Percentiles rank a stretch among this genome's conserved stretches.
phyloP scores from a whole-genome alignment of 2,797 vertebrate species.

The Brachyalestes nurse region DNA sequence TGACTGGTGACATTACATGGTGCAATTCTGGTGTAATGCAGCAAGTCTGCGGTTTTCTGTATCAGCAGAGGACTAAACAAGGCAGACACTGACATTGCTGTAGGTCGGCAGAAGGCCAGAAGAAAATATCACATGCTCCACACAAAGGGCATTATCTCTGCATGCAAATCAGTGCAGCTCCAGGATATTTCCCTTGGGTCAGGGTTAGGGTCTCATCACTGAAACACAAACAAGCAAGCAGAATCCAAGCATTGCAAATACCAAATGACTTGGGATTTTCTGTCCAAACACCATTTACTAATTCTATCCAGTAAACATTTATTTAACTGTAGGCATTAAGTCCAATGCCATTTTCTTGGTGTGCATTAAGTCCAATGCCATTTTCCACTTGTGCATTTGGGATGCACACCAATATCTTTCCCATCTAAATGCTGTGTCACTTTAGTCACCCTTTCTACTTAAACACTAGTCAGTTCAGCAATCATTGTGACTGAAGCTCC shows the following conservation, averaged over 20 bases:
- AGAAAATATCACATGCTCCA: conserved; percentile 7
- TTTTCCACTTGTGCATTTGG: too few species aligned
- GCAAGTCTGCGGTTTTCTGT: not conserved
- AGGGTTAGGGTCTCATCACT: not conserved
- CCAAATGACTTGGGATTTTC: not conserved
- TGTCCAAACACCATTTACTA: not conserved
- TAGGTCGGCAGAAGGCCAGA: not conserved
- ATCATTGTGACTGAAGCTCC: too few species aligned
- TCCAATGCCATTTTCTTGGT: too few species aligned
- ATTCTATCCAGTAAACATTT: too few species aligned
- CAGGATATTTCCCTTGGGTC: not conserved
- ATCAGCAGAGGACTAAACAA: not conserved
- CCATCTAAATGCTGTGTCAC: too few species aligned
- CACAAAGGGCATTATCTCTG: not conserved
- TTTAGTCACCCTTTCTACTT: too few species aligned
- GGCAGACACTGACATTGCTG: not conserved
- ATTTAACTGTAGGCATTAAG: too few species aligned
- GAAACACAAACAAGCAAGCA: conserved; percentile 21
- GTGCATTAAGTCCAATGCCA: too few species aligned
- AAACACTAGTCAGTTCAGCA: too few species aligned
- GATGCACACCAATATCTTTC: too few species aligned
- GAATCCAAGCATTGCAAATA: not conserved
- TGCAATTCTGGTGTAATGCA: conserved; percentile 33
- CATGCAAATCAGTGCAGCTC: not conserved
- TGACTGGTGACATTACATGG: not conserved